A percentile compares a stretch with the other conserved stretches of the same genome.
Evolutionary conservation across 2,797 vertebrate genomes (phyloP).

Genomic region (Gymnocypris eckloni): DNA sequence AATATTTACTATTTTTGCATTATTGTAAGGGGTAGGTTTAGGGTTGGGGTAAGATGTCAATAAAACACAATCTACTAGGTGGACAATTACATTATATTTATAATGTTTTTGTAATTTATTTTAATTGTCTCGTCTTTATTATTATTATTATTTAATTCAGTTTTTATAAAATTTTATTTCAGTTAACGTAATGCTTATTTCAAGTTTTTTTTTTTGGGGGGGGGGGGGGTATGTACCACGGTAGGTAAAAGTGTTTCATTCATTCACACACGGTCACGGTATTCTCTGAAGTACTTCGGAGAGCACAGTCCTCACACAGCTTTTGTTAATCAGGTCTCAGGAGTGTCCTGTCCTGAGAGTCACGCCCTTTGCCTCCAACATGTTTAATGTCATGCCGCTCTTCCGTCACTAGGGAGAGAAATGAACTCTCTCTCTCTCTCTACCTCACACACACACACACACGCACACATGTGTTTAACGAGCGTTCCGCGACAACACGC

Average conservation of each 20-base stretch:
- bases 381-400: constrained; percentile 59
- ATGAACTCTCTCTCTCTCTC: constrained; percentile 36
- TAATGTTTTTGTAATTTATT: too few species aligned
- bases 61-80: too few species aligned
- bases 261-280: background rate
- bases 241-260: background rate
- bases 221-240: background rate
- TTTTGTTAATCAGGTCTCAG: background rate
- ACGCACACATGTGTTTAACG: constrained; percentile 47
- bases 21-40: too few species aligned
- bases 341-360: background rate
- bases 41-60: too few species aligned
- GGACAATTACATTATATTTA: too few species aligned
- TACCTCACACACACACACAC: constrained; percentile 6
- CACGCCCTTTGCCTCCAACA: background rate
- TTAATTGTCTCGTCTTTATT: too few species aligned
- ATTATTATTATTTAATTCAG: too few species aligned
- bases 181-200: too few species aligned
- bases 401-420: constrained; percentile 77
- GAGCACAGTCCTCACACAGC: background rate
- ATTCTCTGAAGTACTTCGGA: background rate
- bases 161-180: too few species aligned
- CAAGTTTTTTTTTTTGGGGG: too few species aligned
- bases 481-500: constrained; percentile 67
- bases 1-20: too few species aligned